A percentile compares a stretch with the other conserved stretches of the same genome.
These are phyloP conservation scores for Caenorhabditis drosophilae DNA, from an alignment of 2,888 invertebrate species.

Conservation along the genomic window DNA sequence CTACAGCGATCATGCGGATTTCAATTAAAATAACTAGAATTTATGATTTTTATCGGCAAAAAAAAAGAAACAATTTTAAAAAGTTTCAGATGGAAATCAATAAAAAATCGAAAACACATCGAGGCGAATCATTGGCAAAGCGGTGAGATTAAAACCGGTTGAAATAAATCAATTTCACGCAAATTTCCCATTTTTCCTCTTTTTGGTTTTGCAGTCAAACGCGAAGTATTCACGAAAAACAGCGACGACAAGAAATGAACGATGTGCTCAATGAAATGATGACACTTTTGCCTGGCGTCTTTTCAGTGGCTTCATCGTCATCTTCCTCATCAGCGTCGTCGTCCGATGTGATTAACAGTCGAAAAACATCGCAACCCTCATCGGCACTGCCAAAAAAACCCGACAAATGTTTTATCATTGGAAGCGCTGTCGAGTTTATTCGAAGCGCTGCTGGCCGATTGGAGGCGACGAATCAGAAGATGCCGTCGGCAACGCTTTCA, in stretches of 20 bases:
- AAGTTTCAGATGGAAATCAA: neutral
- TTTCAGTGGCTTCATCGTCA: too few relatives aligned
- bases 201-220: constrained; percentile 7
- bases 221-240: constrained; percentile 31
- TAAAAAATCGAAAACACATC: neutral
- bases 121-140: neutral
- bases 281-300: constrained; percentile 8
- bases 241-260: constrained; percentile 29
- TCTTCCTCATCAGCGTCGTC: too few relatives aligned
- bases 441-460: constrained; percentile 4
- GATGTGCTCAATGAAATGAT: constrained; percentile 24
- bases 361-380: too few relatives aligned
- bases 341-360: too few relatives aligned
- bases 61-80: neutral
- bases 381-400: constrained; percentile 20
- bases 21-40: too few relatives aligned
- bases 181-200: neutral
- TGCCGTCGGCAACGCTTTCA: too few relatives aligned
- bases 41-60: neutral
- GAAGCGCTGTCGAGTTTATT: constrained; percentile 22
- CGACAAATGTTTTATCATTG: constrained; percentile 34
- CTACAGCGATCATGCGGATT: too few relatives aligned
- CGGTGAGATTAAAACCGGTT: neutral
- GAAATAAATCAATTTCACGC: too few relatives aligned
- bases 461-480: too few relatives aligned